These are phyloP conservation scores for Ecdyonurus torrentis DNA, from an alignment of 2,888 invertebrate genomes.

Conservation along the genomic window DNA sequence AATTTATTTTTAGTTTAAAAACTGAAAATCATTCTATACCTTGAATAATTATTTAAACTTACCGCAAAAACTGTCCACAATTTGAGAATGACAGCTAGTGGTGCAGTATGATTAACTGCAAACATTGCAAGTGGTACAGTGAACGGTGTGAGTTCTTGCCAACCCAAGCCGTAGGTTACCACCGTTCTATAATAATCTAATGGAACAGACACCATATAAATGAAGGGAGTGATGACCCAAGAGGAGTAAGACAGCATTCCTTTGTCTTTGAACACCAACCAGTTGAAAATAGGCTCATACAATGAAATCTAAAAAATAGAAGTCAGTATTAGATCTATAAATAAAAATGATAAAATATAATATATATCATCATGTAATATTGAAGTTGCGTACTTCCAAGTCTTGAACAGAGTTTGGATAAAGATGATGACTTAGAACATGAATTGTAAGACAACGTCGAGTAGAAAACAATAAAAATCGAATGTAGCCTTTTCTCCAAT, in stretches of 20 bases:
- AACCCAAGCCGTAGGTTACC: not conserved
- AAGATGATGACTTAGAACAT: conserved; percentile 60
- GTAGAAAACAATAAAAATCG: conserved; percentile 46
- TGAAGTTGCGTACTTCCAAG: conserved; percentile 48
- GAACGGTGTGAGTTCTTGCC: conserved; percentile 11
- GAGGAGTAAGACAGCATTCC: conserved; percentile 12
- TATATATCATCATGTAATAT: too few species aligned
- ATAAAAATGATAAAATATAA: not conserved
- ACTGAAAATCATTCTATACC: too few species aligned
- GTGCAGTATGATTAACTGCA: not conserved
- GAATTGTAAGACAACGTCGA: conserved; percentile 56
- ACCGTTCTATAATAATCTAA: conserved; percentile 10
- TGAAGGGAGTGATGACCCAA: conserved; percentile 10
- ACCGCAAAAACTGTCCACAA: not conserved
- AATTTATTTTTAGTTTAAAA: too few species aligned
- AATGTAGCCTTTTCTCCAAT: conserved; percentile 62
- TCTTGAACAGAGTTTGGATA: conserved; percentile 63
- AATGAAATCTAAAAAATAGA: conserved; percentile 16
- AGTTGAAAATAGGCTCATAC: conserved; percentile 11
- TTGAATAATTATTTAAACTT: too few species aligned
- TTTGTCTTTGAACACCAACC: conserved; percentile 13
- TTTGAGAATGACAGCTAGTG: not conserved
- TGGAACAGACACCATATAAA: conserved; percentile 11
- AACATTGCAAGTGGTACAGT: conserved; percentile 8
- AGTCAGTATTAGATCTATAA: not conserved